Percentiles rank a stretch among this genome's conserved stretches.
phyloP scores from a whole-genome alignment of 1,140 invertebrate species.

The Brachionus angularis region DNA sequence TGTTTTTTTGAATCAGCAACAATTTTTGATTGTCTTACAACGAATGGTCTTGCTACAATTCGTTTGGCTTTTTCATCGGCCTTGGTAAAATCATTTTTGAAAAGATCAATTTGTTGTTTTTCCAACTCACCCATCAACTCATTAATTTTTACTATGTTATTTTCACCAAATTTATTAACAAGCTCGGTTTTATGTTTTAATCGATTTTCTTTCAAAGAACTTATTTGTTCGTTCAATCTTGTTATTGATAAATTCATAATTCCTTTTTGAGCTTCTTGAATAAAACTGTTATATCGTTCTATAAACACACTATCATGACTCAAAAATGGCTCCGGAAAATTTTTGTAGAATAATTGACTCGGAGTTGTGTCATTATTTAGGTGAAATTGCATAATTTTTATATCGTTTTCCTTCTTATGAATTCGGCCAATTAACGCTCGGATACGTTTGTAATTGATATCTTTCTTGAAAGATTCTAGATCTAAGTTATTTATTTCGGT shows the following conservation, averaged over 20 bases:
- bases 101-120: neutral
- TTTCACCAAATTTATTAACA: neutral
- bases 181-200: neutral
- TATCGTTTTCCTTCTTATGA: neutral
- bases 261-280: neutral
- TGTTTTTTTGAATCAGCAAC: no score
- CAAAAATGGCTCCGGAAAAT: neutral
- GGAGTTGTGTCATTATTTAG: neutral
- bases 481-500: neutral
- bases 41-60: neutral
- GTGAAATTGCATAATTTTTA: slow-evolving; percentile 1
- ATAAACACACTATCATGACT: neutral
- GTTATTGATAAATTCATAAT: neutral
- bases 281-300: neutral
- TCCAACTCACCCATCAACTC: neutral
- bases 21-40: neutral
- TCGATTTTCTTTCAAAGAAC: neutral
- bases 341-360: neutral
- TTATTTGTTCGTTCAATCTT: neutral
- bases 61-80: neutral
- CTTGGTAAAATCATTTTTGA: neutral
- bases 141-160: neutral
- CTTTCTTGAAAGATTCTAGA: neutral
- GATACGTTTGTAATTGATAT: neutral
- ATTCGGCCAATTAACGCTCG: neutral